Evolutionary conservation across 2,797 vertebrate species (phyloP).

Genomic region (Erpetoichthys calabaricus): DNA sequence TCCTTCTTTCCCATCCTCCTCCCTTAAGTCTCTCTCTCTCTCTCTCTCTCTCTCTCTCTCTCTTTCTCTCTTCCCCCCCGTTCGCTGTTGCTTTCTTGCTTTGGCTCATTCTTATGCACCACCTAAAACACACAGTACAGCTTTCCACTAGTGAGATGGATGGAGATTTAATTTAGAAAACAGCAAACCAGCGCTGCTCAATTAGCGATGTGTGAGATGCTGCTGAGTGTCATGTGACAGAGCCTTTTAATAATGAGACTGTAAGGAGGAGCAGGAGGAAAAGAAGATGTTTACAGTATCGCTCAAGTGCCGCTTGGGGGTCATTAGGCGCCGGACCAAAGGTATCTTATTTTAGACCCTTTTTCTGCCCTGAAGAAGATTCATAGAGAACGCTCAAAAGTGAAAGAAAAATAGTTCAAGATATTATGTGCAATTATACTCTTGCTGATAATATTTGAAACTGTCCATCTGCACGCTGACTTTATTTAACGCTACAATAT

Average conservation of each 20-base stretch:
- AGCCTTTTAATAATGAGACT: conserved; percentile 37
- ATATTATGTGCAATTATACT: too few relatives aligned
- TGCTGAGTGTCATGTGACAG: conserved; percentile 43
- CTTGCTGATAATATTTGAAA: too few relatives aligned
- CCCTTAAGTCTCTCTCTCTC: background rate
- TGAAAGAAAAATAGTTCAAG: too few relatives aligned
- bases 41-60: background rate
- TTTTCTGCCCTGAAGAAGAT: too few relatives aligned
- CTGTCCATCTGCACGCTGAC: too few relatives aligned
- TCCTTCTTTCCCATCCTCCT: conserved; percentile 1
- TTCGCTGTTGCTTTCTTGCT: too few relatives aligned
- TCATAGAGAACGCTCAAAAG: too few relatives aligned
- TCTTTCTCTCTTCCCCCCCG: background rate
- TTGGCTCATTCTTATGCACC: conserved; percentile 4
- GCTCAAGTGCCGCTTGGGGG: conserved; percentile 82
- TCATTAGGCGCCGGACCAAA: conserved; percentile 73
- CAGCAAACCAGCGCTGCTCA: conserved; percentile 6
- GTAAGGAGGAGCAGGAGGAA: conserved; percentile 27
- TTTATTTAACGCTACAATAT: too few relatives aligned
- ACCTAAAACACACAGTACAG: conserved; percentile 15
- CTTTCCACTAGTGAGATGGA: conserved; percentile 17
- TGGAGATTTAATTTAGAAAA: conserved; percentile 13
- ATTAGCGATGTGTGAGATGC: conserved; percentile 17
- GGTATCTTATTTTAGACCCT: conserved; percentile 39
- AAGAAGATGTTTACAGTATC: conserved; percentile 79